Evolutionary conservation across 2,113 vertebrate genomes (phyloP).

Genomic region (Anser brachyrhynchus): DNA sequence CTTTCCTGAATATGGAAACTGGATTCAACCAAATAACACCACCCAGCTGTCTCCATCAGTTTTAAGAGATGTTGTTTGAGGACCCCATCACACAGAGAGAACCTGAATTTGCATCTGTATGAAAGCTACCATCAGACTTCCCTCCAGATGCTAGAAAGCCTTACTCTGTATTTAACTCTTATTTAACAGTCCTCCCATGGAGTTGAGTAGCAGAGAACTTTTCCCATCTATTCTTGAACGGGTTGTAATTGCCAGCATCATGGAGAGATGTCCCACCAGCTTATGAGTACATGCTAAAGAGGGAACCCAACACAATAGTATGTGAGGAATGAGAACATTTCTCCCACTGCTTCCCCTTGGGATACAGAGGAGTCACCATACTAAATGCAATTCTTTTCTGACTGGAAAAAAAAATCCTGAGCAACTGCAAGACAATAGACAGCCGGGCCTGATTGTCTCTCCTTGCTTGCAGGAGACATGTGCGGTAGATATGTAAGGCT

Average conservation of each 20-base stretch:
- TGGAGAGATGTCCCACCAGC: conserved; percentile 42
- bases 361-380: conserved; percentile 38
- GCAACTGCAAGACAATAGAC: conserved; percentile 42
- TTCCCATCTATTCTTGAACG: conserved; percentile 29
- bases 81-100: neutral
- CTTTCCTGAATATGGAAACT: neutral
- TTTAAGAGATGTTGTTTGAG: neutral
- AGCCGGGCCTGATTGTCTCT: neutral
- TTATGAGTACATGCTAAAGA: conserved; percentile 2
- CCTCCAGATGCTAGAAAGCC: neutral
- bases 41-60: neutral
- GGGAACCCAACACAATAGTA: conserved; percentile 18
- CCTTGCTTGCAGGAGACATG: neutral
- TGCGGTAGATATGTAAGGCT: conserved; percentile 11
- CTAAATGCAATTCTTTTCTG: conserved; percentile 19
- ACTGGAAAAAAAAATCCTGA: neutral
- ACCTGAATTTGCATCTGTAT: neutral
- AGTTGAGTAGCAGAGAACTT: neutral
- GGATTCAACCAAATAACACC: neutral
- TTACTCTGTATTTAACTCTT: conserved; percentile 38
- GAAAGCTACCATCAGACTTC: neutral
- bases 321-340: conserved; percentile 62
- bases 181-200: conserved; percentile 3
- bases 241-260: neutral
- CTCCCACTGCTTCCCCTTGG: conserved; percentile 55